Conservation (phyloP, 2,113 vertebrate species). For the Amazona vittata region DNA sequence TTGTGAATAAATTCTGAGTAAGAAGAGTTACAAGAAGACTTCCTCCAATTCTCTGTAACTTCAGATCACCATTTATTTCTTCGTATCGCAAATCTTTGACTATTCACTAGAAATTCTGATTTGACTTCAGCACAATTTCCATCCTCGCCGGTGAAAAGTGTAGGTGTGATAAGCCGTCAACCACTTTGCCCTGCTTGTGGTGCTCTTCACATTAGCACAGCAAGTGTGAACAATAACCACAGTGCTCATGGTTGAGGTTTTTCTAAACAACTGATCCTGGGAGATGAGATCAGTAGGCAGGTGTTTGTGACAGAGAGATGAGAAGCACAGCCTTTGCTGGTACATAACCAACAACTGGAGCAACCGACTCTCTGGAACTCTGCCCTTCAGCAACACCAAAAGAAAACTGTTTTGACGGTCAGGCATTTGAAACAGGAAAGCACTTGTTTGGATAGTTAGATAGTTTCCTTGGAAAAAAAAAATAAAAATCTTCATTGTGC, state of each 20-base stretch:
- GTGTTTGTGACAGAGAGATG: neutral
- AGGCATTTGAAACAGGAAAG: slow-evolving; percentile 44
- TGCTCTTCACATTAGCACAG: neutral
- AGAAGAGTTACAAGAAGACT: neutral
- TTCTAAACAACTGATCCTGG: neutral
- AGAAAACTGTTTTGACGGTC: slow-evolving; percentile 29
- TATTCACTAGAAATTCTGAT: neutral
- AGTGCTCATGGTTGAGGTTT: neutral
- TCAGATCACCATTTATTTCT: neutral
- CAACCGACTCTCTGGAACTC: neutral
- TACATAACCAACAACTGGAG: neutral
- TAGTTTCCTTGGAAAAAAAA: neutral
- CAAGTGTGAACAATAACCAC: slow-evolving; percentile 10
- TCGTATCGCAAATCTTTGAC: neutral
- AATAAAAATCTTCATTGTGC: neutral
- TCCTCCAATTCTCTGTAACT: neutral
- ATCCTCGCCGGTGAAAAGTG: neutral
- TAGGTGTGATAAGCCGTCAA: neutral
- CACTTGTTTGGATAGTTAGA: slow-evolving; percentile 45
- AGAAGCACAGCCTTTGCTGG: neutral
- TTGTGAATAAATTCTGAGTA: neutral
- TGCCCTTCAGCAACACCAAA: slow-evolving; percentile 1
- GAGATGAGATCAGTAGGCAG: neutral
- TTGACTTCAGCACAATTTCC: neutral
- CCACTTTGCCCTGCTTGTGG: neutral